Base-by-base conservation (phyloP, 2,113 vertebrate genomes). In the Leptodactylus fuscus region DNA sequence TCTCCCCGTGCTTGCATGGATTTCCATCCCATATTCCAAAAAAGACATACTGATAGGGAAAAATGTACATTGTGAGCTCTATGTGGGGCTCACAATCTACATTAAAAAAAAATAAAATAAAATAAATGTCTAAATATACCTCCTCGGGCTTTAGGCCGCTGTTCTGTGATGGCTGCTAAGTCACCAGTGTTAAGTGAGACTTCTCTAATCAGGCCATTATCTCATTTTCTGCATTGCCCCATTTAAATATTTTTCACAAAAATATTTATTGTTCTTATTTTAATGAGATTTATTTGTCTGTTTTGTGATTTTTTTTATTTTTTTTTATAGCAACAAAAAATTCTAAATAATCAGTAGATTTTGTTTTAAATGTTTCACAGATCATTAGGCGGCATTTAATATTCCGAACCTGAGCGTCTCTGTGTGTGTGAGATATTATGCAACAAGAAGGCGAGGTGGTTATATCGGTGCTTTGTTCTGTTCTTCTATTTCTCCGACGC, bases 331-430 rank as follows among this genome's bases (percentile, higher is more conserved):
- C 58, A n/a, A 27, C 22, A 46, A 78, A 55, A 7, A 67, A 36
- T 18, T 58, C 10, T 41, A 55, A 62, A 75, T 62, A 76, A 24
- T 84, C 71, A 6, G 73, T 65, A 46, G 49, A 83, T 76, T 84
- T 77, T 82, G n/a, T 69, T 67, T 73, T 46, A 10, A 81, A 74
- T 46, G 82, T 75, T 84, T 65, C 73, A 84, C 41, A 65, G 82
- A 71, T 84, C 73, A 84, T 84, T 84, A 84, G 82, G 16, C 73
- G 48, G 55, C 75, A 84, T 60, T 84, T 75, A 84, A 84, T 76
- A 75, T 76, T 76, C 41, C 46, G 34, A 76, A 76, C 70, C 82
- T 62, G 55, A 49, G 53, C 55, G 6, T 22, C 41, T 84, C 71
- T 62, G 41, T 32, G 16, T 76, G 82, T 76, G 44, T 20, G 70